Base-by-base conservation (phyloP, 2,113 vertebrate genomes). In the Antennarius striatus region DNA sequence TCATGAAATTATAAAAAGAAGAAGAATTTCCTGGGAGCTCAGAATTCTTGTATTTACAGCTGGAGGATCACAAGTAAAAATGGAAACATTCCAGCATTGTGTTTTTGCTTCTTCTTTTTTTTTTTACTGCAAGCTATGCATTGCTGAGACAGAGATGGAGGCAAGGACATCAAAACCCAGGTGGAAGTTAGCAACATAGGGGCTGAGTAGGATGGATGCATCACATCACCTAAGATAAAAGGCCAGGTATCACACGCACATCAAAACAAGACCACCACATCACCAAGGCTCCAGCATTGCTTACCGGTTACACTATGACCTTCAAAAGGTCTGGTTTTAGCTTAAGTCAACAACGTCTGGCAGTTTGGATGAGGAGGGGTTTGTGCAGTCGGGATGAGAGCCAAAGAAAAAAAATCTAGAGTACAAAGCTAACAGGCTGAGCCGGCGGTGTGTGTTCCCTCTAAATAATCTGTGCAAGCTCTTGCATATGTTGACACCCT, bases 161-260 rank as follows among this genome's bases (percentile, higher is more conserved):
- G 45, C 4, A 5, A 47, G 56, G 57, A 86, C 85, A 82, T 90
- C 82, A 91, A 89, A 91, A 86, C 10, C 47, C 88, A 90, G 86
- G 79, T 90, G 86, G 72, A 73, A 76, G 70, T 71, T 56, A 5
- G 67, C 22, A 74, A 69, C 73, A 86, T 88, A 32, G 61, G 86
- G 89, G 87, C 83, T 61, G 83, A 81, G 75, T 71, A 58, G 81
- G 79, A 87, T 74, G 75, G 66, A 76, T 72, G 70, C 80, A 80
- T 88, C 81, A 16, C 80, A 77, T 80, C 85, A 73, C 69, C 79
- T 58, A 43, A 84, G 82, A 88, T 84, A 71, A 90, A 85, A 90
- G 78, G 13, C 57, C 46, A 22, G 75, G 46, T 52, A 0, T 75
- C 49, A 16, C 56, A 48, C 68, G 32, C 63, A 69, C 65, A 53